These are phyloP conservation scores for Cyanoramphus novaezelandiae DNA, from an alignment of 2,113 vertebrate genomes.

Conservation along the genomic window DNA sequence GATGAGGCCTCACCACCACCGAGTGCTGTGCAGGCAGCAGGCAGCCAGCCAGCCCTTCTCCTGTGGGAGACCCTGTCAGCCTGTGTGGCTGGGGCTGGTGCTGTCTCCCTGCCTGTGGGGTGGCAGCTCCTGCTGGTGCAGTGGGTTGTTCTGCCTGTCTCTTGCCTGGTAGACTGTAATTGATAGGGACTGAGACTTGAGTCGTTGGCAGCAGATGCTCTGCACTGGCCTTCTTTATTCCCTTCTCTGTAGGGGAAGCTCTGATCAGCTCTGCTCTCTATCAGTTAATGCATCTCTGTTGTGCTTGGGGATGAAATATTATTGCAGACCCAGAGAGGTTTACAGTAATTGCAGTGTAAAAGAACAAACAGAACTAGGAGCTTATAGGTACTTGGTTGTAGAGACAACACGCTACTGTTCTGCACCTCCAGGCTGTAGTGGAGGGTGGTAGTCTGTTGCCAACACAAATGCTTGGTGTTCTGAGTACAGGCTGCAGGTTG, in stretches of 20 bases:
- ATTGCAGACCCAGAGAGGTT: not conserved
- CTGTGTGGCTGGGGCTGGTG: not conserved
- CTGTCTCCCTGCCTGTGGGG: not conserved
- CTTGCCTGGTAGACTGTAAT: not conserved
- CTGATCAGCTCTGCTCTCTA: not conserved
- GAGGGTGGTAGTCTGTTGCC: not conserved
- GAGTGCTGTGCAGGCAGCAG: not conserved
- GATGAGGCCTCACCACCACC: fast-evolving
- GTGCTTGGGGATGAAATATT: not conserved
- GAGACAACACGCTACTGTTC: not conserved
- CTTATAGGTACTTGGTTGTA: not conserved
- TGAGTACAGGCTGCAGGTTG: not conserved
- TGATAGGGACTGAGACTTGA: not conserved
- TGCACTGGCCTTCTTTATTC: not conserved
- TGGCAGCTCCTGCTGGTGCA: not conserved
- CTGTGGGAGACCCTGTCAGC: fast-evolving
- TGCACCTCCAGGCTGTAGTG: fast-evolving
- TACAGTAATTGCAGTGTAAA: not conserved
- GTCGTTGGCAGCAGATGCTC: not conserved
- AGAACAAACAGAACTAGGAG: not conserved
- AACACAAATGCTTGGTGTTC: not conserved
- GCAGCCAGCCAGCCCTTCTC: not conserved
- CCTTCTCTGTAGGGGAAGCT: not conserved
- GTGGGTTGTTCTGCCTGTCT: not conserved
- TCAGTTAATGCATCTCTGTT: not conserved